phyloP scores from a whole-genome alignment of 2,797 vertebrate genomes.

The Orientallactaga sibirica region DNA sequence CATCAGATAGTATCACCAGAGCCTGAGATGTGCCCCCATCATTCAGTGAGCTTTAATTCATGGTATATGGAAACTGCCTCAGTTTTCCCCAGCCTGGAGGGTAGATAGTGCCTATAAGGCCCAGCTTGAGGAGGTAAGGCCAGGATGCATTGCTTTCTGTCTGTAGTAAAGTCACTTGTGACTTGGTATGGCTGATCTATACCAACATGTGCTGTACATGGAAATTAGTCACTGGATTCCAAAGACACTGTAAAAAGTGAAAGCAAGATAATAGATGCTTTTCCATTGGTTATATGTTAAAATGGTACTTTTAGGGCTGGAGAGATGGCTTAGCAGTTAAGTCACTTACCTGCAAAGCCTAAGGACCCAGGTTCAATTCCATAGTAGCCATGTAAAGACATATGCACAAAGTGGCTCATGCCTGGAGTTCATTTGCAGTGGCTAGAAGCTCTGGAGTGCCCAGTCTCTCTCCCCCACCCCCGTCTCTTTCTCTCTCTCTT shows the following conservation, averaged over 20 bases:
- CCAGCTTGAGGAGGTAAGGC: not conserved
- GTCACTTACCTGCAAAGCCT: no score
- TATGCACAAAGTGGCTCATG: no score
- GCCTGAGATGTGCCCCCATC: not conserved
- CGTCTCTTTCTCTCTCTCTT: no score
- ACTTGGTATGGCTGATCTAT: not conserved
- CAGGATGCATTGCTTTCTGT: not conserved
- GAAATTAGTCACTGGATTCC: not conserved
- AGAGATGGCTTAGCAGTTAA: no score
- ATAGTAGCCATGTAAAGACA: no score
- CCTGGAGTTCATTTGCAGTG: no score
- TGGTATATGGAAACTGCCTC: not conserved
- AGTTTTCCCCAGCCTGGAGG: not conserved
- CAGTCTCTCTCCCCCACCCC: no score
- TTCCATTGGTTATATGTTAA: not conserved
- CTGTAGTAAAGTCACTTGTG: not conserved
- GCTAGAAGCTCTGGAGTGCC: no score
- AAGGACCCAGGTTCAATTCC: no score
- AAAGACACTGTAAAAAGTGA: not conserved
- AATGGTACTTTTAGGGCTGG: not conserved
- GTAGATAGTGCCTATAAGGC: not conserved
- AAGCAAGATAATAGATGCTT: not conserved
- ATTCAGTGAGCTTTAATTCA: slow-evolving; percentile 1
- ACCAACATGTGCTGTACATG: not conserved
- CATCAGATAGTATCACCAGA: not conserved